phyloP scores from a whole-genome alignment of 2,888 invertebrate genomes.

The Drosophila percnosoma region DNA sequence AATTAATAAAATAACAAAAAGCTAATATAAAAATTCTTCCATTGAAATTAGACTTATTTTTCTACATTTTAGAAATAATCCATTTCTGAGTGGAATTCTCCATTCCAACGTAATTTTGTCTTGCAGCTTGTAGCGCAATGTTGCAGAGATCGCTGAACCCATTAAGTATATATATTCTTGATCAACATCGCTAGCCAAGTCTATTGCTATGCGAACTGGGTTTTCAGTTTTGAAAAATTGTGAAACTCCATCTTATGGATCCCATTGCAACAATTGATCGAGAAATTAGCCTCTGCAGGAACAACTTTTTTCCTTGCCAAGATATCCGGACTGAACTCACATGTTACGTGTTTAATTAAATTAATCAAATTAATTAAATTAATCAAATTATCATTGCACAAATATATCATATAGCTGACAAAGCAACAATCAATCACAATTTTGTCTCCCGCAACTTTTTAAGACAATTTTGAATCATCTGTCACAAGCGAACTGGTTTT shows the following conservation, averaged over 20 bases:
- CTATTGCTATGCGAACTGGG: neutral
- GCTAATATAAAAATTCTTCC: neutral
- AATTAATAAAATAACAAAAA: neutral
- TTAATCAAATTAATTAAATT: neutral
- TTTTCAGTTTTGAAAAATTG: neutral
- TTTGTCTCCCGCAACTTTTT: neutral
- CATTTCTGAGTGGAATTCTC: neutral
- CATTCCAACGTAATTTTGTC: accelerated
- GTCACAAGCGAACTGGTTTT: neutral
- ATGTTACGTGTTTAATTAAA: neutral
- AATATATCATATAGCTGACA: neutral
- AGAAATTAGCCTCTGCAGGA: neutral
- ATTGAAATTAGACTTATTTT: neutral
- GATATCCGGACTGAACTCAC: neutral
- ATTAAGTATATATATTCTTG: neutral
- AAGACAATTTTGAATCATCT: neutral
- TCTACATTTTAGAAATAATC: neutral
- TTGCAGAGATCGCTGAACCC: neutral
- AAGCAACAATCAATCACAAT: neutral
- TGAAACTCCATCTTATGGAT: neutral
- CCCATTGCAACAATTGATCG: neutral
- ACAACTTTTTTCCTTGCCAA: neutral
- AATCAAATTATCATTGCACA: neutral
- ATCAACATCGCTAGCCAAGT: neutral
- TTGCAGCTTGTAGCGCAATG: neutral